Percentiles rank a stretch among this genome's conserved stretches.
Conservation (phyloP, 1,140 invertebrate species). For the Tachypleus tridentatus region DNA sequence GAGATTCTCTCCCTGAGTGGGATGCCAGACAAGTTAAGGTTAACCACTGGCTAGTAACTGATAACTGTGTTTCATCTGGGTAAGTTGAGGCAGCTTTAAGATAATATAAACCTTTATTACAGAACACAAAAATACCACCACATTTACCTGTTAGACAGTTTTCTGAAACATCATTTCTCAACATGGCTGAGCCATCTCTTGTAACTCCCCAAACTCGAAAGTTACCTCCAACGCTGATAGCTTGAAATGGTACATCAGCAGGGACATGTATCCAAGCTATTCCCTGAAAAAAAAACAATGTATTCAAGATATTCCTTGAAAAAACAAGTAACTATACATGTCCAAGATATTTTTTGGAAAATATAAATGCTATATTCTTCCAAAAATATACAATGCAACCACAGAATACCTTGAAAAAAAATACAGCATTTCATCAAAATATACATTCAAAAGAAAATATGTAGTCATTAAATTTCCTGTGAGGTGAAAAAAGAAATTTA, state of each 20-base stretch:
- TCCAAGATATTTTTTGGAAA: slow-evolving; percentile 4
- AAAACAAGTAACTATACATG: neutral
- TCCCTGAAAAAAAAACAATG: slow-evolving; percentile 41
- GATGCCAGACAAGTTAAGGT: neutral
- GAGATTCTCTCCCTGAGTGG: neutral
- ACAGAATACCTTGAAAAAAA: too few species aligned
- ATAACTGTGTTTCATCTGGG: slow-evolving; percentile 12
- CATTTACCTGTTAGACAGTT: slow-evolving; percentile 48
- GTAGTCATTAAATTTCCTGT: neutral
- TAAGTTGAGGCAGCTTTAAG: slow-evolving; percentile 14
- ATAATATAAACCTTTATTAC: slow-evolving; percentile 15
- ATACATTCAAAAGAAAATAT: neutral
- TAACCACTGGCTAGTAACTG: neutral
- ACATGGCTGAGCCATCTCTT: slow-evolving; percentile 66
- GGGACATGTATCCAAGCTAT: slow-evolving; percentile 63
- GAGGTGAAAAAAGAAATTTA: too few species aligned
- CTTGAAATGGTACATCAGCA: slow-evolving; percentile 57
- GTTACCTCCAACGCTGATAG: slow-evolving; percentile 51
- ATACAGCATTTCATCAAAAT: neutral
- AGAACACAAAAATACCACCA: neutral
- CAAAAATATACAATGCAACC: neutral
- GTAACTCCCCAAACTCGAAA: slow-evolving; percentile 70
- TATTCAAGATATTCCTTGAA: neutral
- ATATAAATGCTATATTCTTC: neutral
- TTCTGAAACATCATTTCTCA: slow-evolving; percentile 29